Evolutionary conservation across 2,888 invertebrate species (phyloP), one percentile per base, ranked within the genome.

Genomic region (Coelinius sp.): DNA sequence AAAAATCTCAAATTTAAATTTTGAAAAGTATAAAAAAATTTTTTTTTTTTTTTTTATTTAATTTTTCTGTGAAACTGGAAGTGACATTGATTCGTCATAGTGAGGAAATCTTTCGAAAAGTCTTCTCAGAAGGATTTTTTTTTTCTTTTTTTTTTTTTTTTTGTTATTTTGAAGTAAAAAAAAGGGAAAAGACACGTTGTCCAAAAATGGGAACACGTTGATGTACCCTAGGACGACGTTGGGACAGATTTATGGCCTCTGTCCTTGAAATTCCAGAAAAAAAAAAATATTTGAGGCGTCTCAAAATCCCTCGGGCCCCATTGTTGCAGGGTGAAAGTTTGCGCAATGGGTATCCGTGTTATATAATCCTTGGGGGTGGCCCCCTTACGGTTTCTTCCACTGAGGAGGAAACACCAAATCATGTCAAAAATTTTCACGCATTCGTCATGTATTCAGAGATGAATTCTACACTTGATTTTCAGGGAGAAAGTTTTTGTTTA

Each of bases 321-420:
- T 85, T 85, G 85, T 85, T 83, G 78, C 77, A 78, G 76, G 79
- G 85, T 83, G 84, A 86, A 86, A 86, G 86, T 86, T 86, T 85
- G 81, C 86, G 86, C 84, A 85, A 86, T 82, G 80, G 82, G 77
- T 76, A 75, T 73, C 75, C 52, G 69, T 63, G 24, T n/a, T n/a
- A 52, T 66, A 49, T 66, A 35, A 52, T 31, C 14, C 41, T 7
- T 35, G 22, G 52, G 31, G 20, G n/a, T 59, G 22, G n/a, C n/a
- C n/a, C n/a, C 25, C 25, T 17, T 49, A 49, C 20, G 46, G 46
- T 20, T 35, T 59, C 49, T n/a, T 53, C 53, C 24, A n/a, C 14
- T 3, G n/a, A 31, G 5, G 10, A 59, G 59, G 59, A 59, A 59
- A 31, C 59, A 59, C 59, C 59, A 59, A 59, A 59, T 59, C 59